Percentiles rank a stretch among this genome's conserved stretches.
Evolutionary conservation across 2,888 invertebrate species (phyloP).

Genomic region (Andrena camellia): DNA sequence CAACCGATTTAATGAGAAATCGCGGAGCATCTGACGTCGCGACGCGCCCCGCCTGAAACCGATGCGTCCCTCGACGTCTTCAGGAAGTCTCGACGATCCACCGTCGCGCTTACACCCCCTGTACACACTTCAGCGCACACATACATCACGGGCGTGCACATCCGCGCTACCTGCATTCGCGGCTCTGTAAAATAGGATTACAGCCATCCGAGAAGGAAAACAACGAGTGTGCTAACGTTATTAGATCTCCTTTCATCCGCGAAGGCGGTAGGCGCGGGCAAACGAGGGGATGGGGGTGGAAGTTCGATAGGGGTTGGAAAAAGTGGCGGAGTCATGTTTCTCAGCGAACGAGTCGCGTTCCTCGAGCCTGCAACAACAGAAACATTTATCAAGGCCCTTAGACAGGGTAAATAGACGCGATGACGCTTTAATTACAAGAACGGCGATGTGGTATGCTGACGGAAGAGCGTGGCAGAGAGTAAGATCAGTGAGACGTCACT

Average conservation of each 20-base stretch:
- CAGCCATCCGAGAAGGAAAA: slow-evolving; percentile 68
- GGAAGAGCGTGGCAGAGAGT: neutral
- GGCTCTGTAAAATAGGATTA: slow-evolving; percentile 69
- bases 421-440: slow-evolving; percentile 74
- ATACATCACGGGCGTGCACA: slow-evolving; percentile 32
- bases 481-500: slow-evolving; percentile 20
- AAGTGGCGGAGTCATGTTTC: slow-evolving; percentile 2
- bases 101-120: neutral
- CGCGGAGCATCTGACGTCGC: slow-evolving; percentile 33
- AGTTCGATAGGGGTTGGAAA: slow-evolving; percentile 23
- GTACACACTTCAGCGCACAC: slow-evolving; percentile 22
- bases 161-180: slow-evolving; percentile 52
- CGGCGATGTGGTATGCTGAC: slow-evolving; percentile 38
- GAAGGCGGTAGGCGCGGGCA: slow-evolving; percentile 55
- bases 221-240: slow-evolving; percentile 73
- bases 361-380: slow-evolving; percentile 51
- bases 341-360: slow-evolving; percentile 16
- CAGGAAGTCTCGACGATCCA: slow-evolving; percentile 16
- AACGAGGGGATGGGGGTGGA: slow-evolving; percentile 1
- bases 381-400: slow-evolving; percentile 78
- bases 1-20: slow-evolving; percentile 46
- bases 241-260: slow-evolving; percentile 76
- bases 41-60: slow-evolving; percentile 22
- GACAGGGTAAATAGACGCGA: slow-evolving; percentile 75
- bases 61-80: slow-evolving; percentile 12